Evolutionary conservation across 2,797 vertebrate species (phyloP).

Genomic region (Spheniscus humboldti): DNA sequence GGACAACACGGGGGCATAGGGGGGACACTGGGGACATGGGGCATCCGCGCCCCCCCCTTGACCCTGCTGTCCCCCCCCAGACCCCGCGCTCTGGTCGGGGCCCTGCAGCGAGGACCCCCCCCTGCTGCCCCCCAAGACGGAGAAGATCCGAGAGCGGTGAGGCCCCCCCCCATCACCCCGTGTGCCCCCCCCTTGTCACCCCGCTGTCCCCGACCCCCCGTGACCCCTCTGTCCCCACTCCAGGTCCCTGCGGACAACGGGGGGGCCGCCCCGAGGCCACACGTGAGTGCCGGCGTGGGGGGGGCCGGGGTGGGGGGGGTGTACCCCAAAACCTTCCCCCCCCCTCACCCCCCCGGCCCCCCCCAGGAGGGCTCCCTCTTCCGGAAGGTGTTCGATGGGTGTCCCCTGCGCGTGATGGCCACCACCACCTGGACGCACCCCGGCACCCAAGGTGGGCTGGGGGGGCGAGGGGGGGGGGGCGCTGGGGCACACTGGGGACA

Average conservation of each 20-base stretch:
- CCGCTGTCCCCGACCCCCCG: no score
- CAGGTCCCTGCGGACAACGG: not conserved
- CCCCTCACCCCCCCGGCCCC: not conserved
- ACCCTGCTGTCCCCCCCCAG: not conserved
- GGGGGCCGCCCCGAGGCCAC: not conserved
- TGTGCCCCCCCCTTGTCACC: not conserved
- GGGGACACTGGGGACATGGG: no score
- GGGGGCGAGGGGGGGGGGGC: not conserved
- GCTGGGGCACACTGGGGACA: not conserved
- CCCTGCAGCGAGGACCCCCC: conserved; percentile 47
- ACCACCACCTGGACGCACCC: conserved; percentile 84
- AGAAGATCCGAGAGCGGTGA: conserved; percentile 70
- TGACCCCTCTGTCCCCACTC: not conserved
- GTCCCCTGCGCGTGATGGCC: conserved; percentile 83
- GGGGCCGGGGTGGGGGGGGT: not conserved
- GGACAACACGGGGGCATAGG: not conserved
- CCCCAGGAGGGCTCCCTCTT: conserved; percentile 77
- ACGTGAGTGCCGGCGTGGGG: not conserved
- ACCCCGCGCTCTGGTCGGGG: conserved; percentile 37
- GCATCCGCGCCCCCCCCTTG: not conserved
- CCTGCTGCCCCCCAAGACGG: conserved; percentile 73
- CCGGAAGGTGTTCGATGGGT: conserved; percentile 87
- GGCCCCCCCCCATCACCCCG: not conserved
- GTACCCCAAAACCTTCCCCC: not conserved
- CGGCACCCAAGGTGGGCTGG: conserved; percentile 76